phyloP scores from a whole-genome alignment of 2,797 vertebrate genomes.

The Thaleichthys pacificus region DNA sequence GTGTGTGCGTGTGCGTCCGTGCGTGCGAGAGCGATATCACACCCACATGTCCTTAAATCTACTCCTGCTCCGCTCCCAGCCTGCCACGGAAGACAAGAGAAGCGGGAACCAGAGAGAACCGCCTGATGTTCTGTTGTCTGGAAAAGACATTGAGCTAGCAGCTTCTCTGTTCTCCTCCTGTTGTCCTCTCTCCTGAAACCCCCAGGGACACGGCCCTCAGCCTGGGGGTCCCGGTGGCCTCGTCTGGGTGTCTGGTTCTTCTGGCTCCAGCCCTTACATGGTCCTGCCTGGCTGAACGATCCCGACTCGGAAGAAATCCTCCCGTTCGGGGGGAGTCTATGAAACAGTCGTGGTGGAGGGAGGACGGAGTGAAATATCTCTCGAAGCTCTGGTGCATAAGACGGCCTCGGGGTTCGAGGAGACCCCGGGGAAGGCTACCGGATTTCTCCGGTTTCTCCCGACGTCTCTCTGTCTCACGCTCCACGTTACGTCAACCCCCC shows the following conservation, averaged over 20 bases:
- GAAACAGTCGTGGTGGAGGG: slow-evolving; percentile 15
- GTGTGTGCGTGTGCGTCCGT: neutral
- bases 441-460: slow-evolving; percentile 1
- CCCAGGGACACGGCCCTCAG: neutral
- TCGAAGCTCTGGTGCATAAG: neutral
- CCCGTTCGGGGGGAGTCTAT: neutral
- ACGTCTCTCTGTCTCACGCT: neutral
- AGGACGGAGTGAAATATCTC: slow-evolving; percentile 11
- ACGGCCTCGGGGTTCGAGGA: slow-evolving; percentile 8
- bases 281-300: slow-evolving; percentile 30
- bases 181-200: neutral
- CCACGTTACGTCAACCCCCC: neutral
- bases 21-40: slow-evolving; percentile 1
- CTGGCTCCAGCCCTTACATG: slow-evolving; percentile 14
- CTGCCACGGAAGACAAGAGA: neutral
- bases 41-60: neutral
- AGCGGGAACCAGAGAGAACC: slow-evolving; percentile 29
- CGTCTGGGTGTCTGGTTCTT: slow-evolving; percentile 12
- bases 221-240: slow-evolving; percentile 5
- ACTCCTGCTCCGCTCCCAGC: neutral
- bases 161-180: neutral
- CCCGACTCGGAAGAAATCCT: neutral
- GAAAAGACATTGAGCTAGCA: slow-evolving; percentile 51
- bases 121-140: slow-evolving; percentile 35
- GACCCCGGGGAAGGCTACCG: neutral